Evolutionary conservation across 2,797 vertebrate species (phyloP).

Genomic region (Trematomus bernacchii): DNA sequence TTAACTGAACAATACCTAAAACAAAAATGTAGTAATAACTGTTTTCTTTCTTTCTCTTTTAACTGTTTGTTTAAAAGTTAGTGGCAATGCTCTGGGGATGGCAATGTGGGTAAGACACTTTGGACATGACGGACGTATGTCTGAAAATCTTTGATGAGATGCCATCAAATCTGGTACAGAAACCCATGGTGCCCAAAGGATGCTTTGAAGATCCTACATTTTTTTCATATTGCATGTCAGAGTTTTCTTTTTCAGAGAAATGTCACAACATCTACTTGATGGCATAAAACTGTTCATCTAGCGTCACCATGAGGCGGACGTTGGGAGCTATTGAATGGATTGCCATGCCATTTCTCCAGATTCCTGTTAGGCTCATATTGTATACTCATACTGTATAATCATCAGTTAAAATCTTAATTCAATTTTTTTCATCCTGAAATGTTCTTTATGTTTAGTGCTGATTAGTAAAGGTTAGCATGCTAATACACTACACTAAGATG

Average conservation of each 20-base stretch:
- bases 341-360: neutral
- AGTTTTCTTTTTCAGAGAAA: conserved; percentile 17
- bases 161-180: conserved; percentile 2
- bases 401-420: neutral
- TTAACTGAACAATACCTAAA: conserved; percentile 25
- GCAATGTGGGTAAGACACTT: neutral
- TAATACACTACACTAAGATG: neutral
- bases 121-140: neutral
- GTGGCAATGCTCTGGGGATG: neutral
- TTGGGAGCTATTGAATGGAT: neutral
- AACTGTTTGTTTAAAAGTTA: neutral
- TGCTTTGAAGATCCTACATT: neutral
- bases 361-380: neutral
- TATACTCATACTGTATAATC: neutral
- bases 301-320: neutral
- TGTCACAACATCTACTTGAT: neutral
- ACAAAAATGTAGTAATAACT: conserved; percentile 25
- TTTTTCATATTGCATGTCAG: neutral
- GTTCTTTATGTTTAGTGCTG: neutral
- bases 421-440: no score
- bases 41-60: neutral
- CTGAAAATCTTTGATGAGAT: neutral
- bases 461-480: neutral
- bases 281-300: conserved; percentile 5
- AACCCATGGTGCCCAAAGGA: neutral